These are phyloP conservation scores for Hiodon alosoides DNA, from an alignment of 2,113 vertebrate species.

Conservation along the genomic window DNA sequence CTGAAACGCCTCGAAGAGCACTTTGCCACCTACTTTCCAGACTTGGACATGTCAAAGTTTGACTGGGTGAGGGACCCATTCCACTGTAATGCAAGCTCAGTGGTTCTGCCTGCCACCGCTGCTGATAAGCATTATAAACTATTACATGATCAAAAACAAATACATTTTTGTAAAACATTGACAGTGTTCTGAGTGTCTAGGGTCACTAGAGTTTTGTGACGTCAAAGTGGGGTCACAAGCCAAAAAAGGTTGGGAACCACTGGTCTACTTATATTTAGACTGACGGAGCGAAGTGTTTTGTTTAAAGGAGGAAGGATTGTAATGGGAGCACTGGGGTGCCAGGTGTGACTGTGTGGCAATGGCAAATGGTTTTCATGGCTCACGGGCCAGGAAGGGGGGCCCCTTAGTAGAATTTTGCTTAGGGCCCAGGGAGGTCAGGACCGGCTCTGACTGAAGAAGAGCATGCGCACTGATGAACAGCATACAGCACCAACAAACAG, in stretches of 20 bases:
- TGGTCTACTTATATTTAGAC: too few relatives aligned
- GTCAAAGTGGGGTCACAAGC: too few relatives aligned
- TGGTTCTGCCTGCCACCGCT: slow-evolving; percentile 14
- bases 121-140: slow-evolving; percentile 17
- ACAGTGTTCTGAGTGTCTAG: too few relatives aligned
- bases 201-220: too few relatives aligned
- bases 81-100: slow-evolving; percentile 15
- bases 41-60: slow-evolving; percentile 14
- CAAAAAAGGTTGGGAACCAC: too few relatives aligned
- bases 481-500: too few relatives aligned
- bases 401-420: too few relatives aligned
- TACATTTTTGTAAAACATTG: too few relatives aligned
- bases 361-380: slow-evolving; percentile 12
- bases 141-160: not conserved
- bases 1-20: slow-evolving; percentile 23
- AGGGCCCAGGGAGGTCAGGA: too few relatives aligned
- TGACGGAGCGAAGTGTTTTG: too few relatives aligned
- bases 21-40: slow-evolving; percentile 16
- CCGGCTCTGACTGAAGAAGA: too few relatives aligned
- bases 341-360: slow-evolving; percentile 12
- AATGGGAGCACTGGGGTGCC: slow-evolving; percentile 3
- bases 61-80: slow-evolving; percentile 20
- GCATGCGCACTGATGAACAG: too few relatives aligned
- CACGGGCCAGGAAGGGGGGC: slow-evolving; percentile 16
- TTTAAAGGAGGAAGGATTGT: slow-evolving; percentile 3